Evolutionary conservation across 1,140 invertebrate species (phyloP).

Genomic region (Brachionus paranguensis): DNA sequence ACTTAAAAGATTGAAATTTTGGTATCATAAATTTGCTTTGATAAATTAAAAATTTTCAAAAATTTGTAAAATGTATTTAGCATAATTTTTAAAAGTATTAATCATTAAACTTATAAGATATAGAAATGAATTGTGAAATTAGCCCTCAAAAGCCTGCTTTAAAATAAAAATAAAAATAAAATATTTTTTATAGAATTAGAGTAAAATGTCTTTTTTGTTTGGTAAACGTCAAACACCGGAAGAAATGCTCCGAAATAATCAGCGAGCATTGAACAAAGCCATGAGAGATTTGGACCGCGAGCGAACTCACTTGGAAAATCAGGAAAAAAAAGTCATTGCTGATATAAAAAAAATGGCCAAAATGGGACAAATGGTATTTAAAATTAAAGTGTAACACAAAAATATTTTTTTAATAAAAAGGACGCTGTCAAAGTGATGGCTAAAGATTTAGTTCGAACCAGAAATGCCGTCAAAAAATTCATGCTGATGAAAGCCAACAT

Average conservation of each 20-base stretch:
- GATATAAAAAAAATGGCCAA: slow-evolving; percentile 99
- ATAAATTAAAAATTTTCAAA: background rate
- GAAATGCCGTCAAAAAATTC: slow-evolving; percentile 92
- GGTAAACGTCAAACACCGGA: slow-evolving; percentile 90
- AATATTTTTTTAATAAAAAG: background rate
- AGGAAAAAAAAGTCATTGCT: slow-evolving; percentile 95
- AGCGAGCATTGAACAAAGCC: slow-evolving; percentile 94
- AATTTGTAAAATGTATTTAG: background rate
- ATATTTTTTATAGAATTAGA: background rate
- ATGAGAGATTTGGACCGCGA: slow-evolving; percentile 94
- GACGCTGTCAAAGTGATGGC: slow-evolving; percentile 99
- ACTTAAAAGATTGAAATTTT: background rate
- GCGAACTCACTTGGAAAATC: slow-evolving; percentile 88
- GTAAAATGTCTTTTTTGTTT: slow-evolving; percentile 65
- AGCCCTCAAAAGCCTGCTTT: background rate
- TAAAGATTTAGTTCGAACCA: slow-evolving; percentile 91
- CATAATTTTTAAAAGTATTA: background rate
- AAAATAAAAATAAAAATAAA: background rate
- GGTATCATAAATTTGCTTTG: background rate
- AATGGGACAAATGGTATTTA: slow-evolving; percentile 80
- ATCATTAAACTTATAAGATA: background rate
- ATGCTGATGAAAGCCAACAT: slow-evolving; percentile 99
- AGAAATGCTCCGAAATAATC: slow-evolving; percentile 95
- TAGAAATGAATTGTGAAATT: background rate
- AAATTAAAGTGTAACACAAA: background rate